phyloP scores from a whole-genome alignment of 2,797 vertebrate species.

The Sciurus carolinensis region DNA sequence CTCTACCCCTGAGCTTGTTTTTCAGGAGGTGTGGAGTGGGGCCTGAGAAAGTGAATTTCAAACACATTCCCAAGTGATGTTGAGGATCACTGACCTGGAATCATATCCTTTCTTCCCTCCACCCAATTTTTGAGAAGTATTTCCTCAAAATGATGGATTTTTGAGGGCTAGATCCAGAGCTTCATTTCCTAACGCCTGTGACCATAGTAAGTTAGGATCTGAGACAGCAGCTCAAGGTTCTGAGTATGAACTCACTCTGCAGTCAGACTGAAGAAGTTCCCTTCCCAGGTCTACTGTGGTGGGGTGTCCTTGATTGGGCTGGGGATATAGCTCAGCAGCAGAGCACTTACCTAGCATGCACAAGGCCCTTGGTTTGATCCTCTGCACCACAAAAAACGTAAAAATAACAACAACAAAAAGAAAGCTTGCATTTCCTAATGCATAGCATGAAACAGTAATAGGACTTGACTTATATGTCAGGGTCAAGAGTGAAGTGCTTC shows the following conservation, averaged over 20 bases:
- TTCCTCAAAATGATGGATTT: background rate
- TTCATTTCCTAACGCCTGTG: background rate
- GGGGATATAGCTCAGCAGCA: background rate
- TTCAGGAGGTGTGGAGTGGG: background rate
- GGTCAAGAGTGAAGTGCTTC: background rate
- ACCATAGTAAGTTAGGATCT: background rate
- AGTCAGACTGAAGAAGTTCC: background rate
- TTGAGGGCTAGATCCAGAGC: background rate
- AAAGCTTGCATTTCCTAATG: background rate
- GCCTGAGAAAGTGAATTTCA: background rate
- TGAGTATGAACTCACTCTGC: background rate
- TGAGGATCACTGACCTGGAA: background rate
- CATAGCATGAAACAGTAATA: background rate
- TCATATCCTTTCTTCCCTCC: background rate
- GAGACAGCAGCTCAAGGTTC: background rate
- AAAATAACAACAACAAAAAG: background rate
- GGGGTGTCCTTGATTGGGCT: background rate
- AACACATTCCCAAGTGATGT: background rate
- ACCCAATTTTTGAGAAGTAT: background rate
- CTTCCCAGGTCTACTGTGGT: background rate
- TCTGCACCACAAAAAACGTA: background rate
- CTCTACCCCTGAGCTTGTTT: accelerated
- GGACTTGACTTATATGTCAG: background rate
- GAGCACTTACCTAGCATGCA: background rate
- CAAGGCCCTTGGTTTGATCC: background rate